These are phyloP conservation scores for Palythoa grandiflora DNA, from an alignment of 92 coral and sea anemone genomes.

Conservation along the genomic window DNA sequence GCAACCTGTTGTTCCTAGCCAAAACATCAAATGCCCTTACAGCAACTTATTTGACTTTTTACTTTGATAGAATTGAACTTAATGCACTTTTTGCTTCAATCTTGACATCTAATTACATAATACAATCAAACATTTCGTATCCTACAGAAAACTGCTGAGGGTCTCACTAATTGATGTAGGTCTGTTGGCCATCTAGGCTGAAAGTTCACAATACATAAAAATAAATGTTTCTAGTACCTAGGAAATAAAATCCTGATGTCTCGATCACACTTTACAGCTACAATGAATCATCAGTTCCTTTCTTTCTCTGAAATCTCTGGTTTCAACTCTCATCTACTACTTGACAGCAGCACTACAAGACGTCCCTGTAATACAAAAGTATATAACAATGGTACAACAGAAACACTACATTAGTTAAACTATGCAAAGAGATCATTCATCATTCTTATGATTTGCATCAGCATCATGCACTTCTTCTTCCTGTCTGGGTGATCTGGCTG, in stretches of 20 bases:
- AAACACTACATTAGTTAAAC: slow-evolving; percentile 5
- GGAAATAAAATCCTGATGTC: slow-evolving; percentile 37
- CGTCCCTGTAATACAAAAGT: slow-evolving; percentile 43
- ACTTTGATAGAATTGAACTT: too few species aligned
- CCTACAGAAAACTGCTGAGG: background rate
- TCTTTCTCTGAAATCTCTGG: slow-evolving; percentile 31
- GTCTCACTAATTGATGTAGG: background rate
- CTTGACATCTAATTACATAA: background rate
- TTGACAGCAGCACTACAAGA: slow-evolving; percentile 35
- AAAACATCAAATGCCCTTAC: too few species aligned
- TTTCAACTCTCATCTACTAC: slow-evolving; percentile 12
- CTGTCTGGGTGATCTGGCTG: slow-evolving; percentile 77
- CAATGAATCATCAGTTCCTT: slow-evolving; percentile 45
- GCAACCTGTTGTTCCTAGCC: too few species aligned
- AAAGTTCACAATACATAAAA: slow-evolving; percentile 2
- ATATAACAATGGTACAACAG: slow-evolving; percentile 11
- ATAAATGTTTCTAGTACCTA: slow-evolving; percentile 28
- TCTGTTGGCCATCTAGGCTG: background rate
- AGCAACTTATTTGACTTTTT: too few species aligned
- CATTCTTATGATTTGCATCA: slow-evolving; percentile 39
- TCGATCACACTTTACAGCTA: slow-evolving; percentile 36
- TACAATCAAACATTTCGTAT: background rate
- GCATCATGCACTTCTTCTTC: slow-evolving; percentile 35
- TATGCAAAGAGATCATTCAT: slow-evolving; percentile 49
- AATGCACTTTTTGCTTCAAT: background rate